A percentile compares a stretch with the other conserved stretches of the same genome.
Evolutionary conservation across 2,888 invertebrate species (phyloP).

Genomic region (Epinotia ramella): DNA sequence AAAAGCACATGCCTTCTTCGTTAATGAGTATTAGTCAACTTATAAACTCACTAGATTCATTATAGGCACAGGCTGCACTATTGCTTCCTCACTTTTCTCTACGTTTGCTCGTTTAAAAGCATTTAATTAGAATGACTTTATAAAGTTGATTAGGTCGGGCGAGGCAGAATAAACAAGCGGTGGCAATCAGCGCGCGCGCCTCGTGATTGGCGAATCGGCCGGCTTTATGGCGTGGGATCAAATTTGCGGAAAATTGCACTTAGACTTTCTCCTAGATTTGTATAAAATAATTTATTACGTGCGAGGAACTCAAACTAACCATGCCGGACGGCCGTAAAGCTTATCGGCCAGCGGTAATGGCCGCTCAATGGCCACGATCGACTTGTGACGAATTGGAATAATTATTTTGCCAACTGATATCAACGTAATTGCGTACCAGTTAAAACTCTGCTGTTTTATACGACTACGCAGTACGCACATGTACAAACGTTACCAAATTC

Average conservation of each 20-base stretch:
- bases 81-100: constrained; percentile 32
- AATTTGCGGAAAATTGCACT: constrained; percentile 84
- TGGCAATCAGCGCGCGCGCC: constrained; percentile 52
- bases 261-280: constrained; percentile 69
- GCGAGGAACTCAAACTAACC: constrained; percentile 82
- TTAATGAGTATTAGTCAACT: neutral
- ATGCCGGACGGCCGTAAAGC: constrained; percentile 77
- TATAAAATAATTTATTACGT: constrained; percentile 82
- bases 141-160: constrained; percentile 57
- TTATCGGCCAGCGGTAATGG: constrained; percentile 80
- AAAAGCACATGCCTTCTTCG: neutral
- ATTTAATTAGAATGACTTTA: constrained; percentile 60
- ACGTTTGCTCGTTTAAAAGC: constrained; percentile 48
- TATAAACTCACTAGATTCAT: constrained; percentile 22
- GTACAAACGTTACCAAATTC: neutral
- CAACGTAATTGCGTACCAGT: constrained; percentile 30
- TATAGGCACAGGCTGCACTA: constrained; percentile 18
- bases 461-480: neutral
- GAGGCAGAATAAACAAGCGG: constrained; percentile 42
- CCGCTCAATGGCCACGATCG: constrained; percentile 71
- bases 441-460: constrained; percentile 1
- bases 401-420: constrained; percentile 62
- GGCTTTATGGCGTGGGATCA: constrained; percentile 75
- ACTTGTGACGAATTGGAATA: constrained; percentile 75
- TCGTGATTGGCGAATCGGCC: constrained; percentile 44